Conservation (phyloP, 2,888 invertebrate species). For the Drosophila lacicola region DNA sequence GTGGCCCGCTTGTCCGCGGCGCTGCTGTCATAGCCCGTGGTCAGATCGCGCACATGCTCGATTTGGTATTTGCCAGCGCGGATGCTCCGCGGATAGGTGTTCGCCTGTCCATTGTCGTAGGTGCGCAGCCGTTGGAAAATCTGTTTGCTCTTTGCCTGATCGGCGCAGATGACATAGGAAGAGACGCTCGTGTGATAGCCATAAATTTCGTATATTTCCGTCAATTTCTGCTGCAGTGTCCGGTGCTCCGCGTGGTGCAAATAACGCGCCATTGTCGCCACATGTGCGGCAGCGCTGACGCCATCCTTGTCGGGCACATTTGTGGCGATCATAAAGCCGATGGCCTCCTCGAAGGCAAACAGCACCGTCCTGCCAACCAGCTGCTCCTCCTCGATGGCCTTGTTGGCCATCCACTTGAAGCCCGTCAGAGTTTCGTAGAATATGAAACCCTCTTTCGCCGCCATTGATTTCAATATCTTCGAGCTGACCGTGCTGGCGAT, state of each 20-base stretch:
- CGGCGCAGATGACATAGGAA: slow-evolving; percentile 95
- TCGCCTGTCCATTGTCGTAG: slow-evolving; percentile 85
- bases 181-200: slow-evolving; percentile 95
- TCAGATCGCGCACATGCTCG: slow-evolving; percentile 92
- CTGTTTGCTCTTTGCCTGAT: slow-evolving; percentile 88
- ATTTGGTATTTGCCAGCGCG: slow-evolving; percentile 88
- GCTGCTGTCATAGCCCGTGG: slow-evolving; percentile 91
- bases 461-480: slow-evolving; percentile 94
- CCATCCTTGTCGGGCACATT: slow-evolving; percentile 98
- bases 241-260: slow-evolving; percentile 87
- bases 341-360: slow-evolving; percentile 99
- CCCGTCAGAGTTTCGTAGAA: slow-evolving; percentile 97
- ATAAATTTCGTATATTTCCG: slow-evolving; percentile 92
- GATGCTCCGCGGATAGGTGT: slow-evolving; percentile 90
- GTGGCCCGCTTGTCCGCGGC: slow-evolving; percentile 89
- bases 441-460: slow-evolving; percentile 91
- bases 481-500: slow-evolving; percentile 98
- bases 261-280: slow-evolving; percentile 91
- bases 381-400: slow-evolving; percentile 90
- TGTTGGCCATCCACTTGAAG: slow-evolving; percentile 99
- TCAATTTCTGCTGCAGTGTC: slow-evolving; percentile 88
- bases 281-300: slow-evolving; percentile 93
- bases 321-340: slow-evolving; percentile 98
- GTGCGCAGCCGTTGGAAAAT: slow-evolving; percentile 95
- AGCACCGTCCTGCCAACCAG: slow-evolving; percentile 91